Base-by-base conservation (phyloP, 2,888 invertebrate species). In the Latheticus oryzae region DNA sequence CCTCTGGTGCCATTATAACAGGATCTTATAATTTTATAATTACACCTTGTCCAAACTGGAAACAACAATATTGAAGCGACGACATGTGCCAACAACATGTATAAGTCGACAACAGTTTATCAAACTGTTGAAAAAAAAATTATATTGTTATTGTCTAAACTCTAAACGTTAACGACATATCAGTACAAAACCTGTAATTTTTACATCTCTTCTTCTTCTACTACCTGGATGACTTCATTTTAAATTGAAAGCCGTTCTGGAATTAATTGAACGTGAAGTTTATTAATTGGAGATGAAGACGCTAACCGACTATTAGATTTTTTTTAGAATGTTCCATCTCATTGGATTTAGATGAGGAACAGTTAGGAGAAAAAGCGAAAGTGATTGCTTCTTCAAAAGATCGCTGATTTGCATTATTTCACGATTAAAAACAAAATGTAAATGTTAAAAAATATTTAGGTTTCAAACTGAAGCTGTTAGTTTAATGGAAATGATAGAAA, bases 21-120 rank as follows among this genome's bases (percentile, higher is more conserved):
- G 56, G 56, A 56, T 32, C 43, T 56, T 26, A 43, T 56, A 56
- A 56, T 56, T 56, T 56, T 56, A 56, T 56, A 56, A 56, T 56
- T 56, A 50, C 56, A 50, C 19, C 50, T 56, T 56, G 56, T 56
- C 56, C 42, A 15, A 50, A 50, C 50, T 56, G 42, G 56, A 50
- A 56, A 56, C 50, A 45, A 37, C 54, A 56, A 56, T 42, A 52
- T 42, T 30, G 40, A 52, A 40, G 51, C 35, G 40, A 38, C 30
- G 40, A 42, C 52, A 52, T 51, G 52, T 42, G 52, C 52, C 42
- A 52, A 21, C 9, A 48, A 16, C 47, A 42, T 40, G 45, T 32
- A 48, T 17, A 30, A 9, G n/a, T 21, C 12, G 52, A 33, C 52
- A 42, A 52, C 52, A 42, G 9, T 47, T 30, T 33, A 32, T 33